phyloP scores from a whole-genome alignment of 2,113 vertebrate species.

The Glaucomys volans region DNA sequence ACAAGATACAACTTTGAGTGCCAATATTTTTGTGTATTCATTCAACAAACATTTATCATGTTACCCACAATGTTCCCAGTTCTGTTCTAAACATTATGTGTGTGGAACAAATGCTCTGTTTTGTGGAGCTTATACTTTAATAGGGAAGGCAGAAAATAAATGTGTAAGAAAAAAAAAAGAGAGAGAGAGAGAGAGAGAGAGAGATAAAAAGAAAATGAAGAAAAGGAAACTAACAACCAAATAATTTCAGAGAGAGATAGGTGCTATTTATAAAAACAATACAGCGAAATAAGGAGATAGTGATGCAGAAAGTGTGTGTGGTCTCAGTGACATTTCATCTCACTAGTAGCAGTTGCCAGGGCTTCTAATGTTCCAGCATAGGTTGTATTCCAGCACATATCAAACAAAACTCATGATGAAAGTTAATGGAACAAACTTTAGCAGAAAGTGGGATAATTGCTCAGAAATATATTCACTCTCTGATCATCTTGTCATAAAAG shows the following conservation, averaged over 20 bases:
- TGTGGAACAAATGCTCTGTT: neutral
- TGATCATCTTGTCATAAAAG: constrained; percentile 80
- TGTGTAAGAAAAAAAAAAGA: constrained; percentile 35
- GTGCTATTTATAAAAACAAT: neutral
- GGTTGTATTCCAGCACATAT: constrained; percentile 44
- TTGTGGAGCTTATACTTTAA: neutral
- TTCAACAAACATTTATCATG: neutral
- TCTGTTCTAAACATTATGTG: neutral
- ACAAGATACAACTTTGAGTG: neutral
- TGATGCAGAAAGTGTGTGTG: neutral
- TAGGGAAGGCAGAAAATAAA: constrained; percentile 5
- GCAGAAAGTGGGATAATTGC: constrained; percentile 70
- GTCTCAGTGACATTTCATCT: neutral
- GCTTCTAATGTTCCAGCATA: neutral
- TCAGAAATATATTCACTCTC: constrained; percentile 76
- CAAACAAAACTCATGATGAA: constrained; percentile 67
- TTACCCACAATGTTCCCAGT: neutral
- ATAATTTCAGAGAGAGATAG: neutral
- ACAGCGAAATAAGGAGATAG: neutral
- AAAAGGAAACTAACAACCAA: neutral
- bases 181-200: neutral
- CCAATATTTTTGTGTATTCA: neutral
- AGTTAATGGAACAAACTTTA: constrained; percentile 77
- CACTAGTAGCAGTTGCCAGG: neutral
- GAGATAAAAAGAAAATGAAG: too few species aligned